These are phyloP conservation scores for Leptosomus discolor DNA, from an alignment of 2,113 vertebrate genomes.

Conservation along the genomic window DNA sequence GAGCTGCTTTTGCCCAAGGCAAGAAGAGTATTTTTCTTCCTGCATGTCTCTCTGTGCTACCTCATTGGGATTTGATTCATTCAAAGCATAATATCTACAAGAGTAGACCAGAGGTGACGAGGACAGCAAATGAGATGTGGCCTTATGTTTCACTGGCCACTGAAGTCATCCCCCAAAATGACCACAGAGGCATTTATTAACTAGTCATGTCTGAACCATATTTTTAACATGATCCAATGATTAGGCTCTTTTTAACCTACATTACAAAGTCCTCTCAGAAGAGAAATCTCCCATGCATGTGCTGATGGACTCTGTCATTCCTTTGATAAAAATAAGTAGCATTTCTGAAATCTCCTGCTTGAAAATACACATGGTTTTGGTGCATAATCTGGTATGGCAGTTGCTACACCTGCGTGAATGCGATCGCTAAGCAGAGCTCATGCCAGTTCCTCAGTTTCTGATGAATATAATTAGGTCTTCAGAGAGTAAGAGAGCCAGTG, in stretches of 20 bases:
- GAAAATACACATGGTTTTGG: neutral
- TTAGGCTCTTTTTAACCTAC: neutral
- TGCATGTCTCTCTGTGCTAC: neutral
- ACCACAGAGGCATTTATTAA: neutral
- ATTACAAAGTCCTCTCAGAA: neutral
- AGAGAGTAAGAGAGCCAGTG: neutral
- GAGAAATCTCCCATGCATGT: neutral
- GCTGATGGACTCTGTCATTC: neutral
- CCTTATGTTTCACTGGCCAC: neutral
- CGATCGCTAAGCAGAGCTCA: neutral
- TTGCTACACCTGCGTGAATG: neutral
- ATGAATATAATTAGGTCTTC: neutral
- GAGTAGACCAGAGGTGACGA: neutral
- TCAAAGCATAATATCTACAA: neutral
- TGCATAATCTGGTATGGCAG: neutral
- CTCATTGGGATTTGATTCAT: neutral
- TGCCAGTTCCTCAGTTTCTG: neutral
- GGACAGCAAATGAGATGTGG: neutral
- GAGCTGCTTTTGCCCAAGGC: neutral
- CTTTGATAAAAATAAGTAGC: neutral
- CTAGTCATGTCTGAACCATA: neutral
- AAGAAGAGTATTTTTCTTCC: neutral
- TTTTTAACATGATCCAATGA: neutral
- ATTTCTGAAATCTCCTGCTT: neutral
- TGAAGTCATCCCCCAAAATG: neutral